Evolutionary conservation across 2,888 invertebrate species (phyloP).

Genomic region (Ochropleura plecta): DNA sequence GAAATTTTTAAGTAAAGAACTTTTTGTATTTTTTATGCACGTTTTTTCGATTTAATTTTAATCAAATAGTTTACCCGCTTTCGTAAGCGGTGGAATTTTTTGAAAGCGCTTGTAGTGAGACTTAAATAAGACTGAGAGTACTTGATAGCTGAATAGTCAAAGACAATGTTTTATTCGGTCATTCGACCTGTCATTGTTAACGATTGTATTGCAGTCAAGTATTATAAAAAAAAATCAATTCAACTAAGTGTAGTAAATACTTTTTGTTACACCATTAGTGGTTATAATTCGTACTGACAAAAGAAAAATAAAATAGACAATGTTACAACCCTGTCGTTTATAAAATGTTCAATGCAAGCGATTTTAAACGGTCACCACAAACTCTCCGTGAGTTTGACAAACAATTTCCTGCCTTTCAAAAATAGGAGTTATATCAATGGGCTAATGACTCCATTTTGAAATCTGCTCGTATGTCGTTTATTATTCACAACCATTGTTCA

Average conservation of each 20-base stretch:
- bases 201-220: no score
- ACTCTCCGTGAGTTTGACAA: background rate
- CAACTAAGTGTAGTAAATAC: no score
- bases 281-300: background rate
- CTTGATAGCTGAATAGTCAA: slow-evolving; percentile 14
- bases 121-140: slow-evolving; percentile 8
- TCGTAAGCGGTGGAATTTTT: slow-evolving; percentile 12
- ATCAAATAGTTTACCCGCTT: slow-evolving; percentile 8
- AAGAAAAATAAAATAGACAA: background rate
- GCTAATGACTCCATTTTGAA: background rate
- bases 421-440: background rate
- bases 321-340: background rate
- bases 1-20: background rate
- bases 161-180: background rate
- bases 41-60: slow-evolving; percentile 40
- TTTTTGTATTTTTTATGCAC: slow-evolving; percentile 19
- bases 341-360: background rate
- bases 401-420: background rate
- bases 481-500: slow-evolving; percentile 15
- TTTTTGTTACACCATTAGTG: no score
- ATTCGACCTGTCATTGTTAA: background rate
- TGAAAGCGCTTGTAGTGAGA: slow-evolving; percentile 17
- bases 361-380: background rate
- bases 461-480: background rate
- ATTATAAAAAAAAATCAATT: no score